Percentiles rank a stretch among this genome's conserved stretches.
These are phyloP conservation scores for Adelphocoris suturalis DNA, from an alignment of 2,888 invertebrate species.

Conservation along the genomic window DNA sequence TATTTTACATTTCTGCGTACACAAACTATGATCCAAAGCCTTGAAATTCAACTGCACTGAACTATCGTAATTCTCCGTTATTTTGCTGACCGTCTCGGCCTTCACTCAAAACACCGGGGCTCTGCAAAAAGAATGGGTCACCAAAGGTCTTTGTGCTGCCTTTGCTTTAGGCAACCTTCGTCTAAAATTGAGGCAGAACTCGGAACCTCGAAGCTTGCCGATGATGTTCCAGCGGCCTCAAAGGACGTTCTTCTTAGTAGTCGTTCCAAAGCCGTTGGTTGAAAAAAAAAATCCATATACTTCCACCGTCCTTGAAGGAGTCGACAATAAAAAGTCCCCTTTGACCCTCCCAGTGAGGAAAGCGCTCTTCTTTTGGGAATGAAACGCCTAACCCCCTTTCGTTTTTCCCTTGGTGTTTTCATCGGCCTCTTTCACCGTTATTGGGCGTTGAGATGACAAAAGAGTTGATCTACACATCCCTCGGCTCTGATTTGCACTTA, in stretches of 20 bases:
- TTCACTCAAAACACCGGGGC: too few relatives aligned
- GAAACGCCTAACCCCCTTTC: conserved; percentile 16
- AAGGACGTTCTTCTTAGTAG: background rate
- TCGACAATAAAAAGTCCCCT: conserved; percentile 51
- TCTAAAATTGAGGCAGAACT: background rate
- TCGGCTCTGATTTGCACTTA: conserved; percentile 74
- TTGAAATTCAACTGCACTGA: too few relatives aligned
- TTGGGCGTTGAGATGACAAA: conserved; percentile 67
- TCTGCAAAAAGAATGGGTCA: background rate
- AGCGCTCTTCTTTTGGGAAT: conserved; percentile 41
- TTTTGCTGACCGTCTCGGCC: too few relatives aligned
- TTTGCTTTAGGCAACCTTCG: background rate
- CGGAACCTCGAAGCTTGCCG: conserved; percentile 19
- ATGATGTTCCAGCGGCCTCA: background rate
- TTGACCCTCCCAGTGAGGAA: conserved; percentile 8
- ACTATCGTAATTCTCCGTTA: too few relatives aligned
- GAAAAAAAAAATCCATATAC: background rate
- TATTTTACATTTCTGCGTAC: too few relatives aligned
- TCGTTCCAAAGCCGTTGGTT: background rate
- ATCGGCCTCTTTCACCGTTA: conserved; percentile 3
- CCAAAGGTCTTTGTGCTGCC: background rate
- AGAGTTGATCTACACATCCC: conserved; percentile 66
- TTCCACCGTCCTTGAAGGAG: background rate
- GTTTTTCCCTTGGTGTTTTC: conserved; percentile 2
- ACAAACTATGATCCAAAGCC: too few relatives aligned